Evolutionary conservation across 1,140 invertebrate genomes (phyloP), one percentile per base, ranked within the genome.

Genomic region (Nebria ingens): DNA sequence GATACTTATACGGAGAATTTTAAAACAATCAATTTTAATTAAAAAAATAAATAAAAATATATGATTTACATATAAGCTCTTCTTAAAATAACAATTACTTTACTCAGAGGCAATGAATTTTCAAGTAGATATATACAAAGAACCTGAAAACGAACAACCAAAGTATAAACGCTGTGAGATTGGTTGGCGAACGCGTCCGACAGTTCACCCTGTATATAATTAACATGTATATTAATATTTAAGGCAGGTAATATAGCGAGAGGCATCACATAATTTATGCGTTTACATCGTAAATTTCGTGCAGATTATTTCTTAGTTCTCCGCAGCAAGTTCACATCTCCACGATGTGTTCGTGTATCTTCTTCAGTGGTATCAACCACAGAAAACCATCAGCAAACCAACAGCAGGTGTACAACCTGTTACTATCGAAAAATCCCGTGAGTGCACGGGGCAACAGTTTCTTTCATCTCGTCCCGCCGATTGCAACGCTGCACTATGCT

Each of bases 181-280:
- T 45, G 15, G 6, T 45, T 45, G 15, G 4, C 13, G 25, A 29
- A 13, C 25, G 4, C 25, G 25, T 45, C 40, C 17, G 40, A 12
- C 40, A 3, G 17, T 12, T 45, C 40, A 45, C 15, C 9, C 15
- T 17, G 40, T 45, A 45, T 45, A 45, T 45, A 45, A 45, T 45
- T 45, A 45, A 45, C 17, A 45, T 45, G 40, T 45, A 45, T 45
- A 45, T 45, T 45, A 45, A 45, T 45, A 45, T 45, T 45, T 45
- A 45, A 45, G 6, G 40, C 40, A 45, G 40, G 40, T 45, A 45
- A 45, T 45, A 45, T 17, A 45, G 17, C 40, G 40, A 45, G 17
- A 11, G 40, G 6, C 15, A 45, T 34, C 15, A 45, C 40, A 45
- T 45, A 45, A 45, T 45, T 45, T 45, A 45, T 45, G 40, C 40